Base-by-base conservation (phyloP, 1,140 invertebrate species). In the Papilio dardanus region DNA sequence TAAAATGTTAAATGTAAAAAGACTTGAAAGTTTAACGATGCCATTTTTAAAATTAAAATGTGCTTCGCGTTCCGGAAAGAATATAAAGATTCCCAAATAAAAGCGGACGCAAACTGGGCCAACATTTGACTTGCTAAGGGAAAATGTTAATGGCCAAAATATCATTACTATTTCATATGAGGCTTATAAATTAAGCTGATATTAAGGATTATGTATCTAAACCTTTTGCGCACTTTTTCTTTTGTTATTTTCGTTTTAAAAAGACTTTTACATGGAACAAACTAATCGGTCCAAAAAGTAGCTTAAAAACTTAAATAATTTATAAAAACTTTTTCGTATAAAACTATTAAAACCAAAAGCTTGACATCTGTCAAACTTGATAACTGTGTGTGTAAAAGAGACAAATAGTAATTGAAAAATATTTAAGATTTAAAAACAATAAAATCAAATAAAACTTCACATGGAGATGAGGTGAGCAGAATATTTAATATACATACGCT, bases 81-180 rank as follows among this genome's bases (percentile, higher is more conserved):
- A 30, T 30, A 28, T 62, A 62, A 28, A 62, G 21, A 62, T 28
- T 62, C 6, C 3, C 54, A 14, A 62, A 62, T 30, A 62, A 62
- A 62, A 58, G 2, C 54, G 1, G 24, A 62, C 21, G 54, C 24
- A 28, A 62, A 62, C 24, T 62, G 54, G 21, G 24, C 12, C 54
- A 30, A 62, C 21, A 28, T 62, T 62, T 28, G 54, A 62, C 12
- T 62, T 30, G 54, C 54, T 28, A 62, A 62, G 4, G 24, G 16
- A 30, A 62, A 62, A 62, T 58, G 21, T 19, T 58, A 62, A 62
- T 62, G 24, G 21, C 14, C 21, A 62, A 62, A 62, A 58, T 58
- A 58, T 54, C 8, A 10, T 21, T 62, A 62, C 54, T 62, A 1
- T 62, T 62, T 62, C 16, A 16, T 62, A 62, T 28, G 24, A 62